phyloP scores from a whole-genome alignment of 2,797 vertebrate genomes.

The Eleutherodactylus coqui region DNA sequence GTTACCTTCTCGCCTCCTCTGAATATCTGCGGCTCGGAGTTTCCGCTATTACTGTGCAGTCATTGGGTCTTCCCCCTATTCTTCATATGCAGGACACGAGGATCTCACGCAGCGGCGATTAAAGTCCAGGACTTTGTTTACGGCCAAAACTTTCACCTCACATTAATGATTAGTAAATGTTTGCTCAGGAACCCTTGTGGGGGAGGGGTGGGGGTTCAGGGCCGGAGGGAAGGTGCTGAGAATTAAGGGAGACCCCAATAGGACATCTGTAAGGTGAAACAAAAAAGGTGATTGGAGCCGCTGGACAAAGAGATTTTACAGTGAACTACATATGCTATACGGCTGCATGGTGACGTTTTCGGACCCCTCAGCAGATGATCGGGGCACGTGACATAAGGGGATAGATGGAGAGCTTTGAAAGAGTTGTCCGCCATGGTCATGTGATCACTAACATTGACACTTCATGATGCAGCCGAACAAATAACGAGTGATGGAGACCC shows the following conservation, averaged over 20 bases:
- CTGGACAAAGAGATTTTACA: background rate
- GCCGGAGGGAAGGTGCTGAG: background rate
- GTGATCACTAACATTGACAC: background rate
- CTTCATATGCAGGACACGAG: background rate
- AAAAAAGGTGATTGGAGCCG: background rate
- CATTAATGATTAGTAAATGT: slow-evolving; percentile 39
- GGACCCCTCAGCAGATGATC: no score
- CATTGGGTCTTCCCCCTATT: background rate
- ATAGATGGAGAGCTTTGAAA: no score
- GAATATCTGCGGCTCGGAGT: background rate
- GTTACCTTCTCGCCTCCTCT: background rate
- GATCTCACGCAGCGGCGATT: background rate
- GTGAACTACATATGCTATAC: no score
- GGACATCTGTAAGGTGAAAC: background rate
- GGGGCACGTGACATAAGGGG: no score
- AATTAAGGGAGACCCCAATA: background rate
- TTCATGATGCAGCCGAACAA: background rate
- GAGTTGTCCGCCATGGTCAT: background rate
- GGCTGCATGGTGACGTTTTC: no score
- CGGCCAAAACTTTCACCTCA: background rate
- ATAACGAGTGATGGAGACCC: background rate
- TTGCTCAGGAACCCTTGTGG: background rate
- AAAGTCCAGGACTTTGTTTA: slow-evolving; percentile 46
- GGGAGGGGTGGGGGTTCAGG: background rate
- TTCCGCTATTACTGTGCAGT: background rate